These are phyloP conservation scores for Bradysia coprophila DNA, from an alignment of 1,140 invertebrate species.

Conservation along the genomic window DNA sequence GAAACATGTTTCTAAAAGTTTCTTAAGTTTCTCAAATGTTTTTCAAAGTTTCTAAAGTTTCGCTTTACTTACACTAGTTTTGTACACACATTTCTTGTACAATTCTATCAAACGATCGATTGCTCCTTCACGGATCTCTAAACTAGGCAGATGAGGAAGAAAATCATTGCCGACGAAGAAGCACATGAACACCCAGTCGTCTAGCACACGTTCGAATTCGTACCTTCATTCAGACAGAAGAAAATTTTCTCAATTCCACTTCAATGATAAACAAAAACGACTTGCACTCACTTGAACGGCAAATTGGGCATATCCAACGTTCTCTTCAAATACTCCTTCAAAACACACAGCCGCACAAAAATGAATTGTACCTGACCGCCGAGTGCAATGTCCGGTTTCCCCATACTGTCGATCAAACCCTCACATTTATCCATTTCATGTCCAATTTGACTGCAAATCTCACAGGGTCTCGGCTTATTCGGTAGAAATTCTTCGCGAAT, in stretches of 20 bases:
- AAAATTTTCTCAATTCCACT: neutral
- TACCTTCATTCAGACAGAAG: slow-evolving; percentile 25
- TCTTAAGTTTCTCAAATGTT: no score
- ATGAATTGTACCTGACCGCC: slow-evolving; percentile 64
- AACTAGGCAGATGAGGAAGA: slow-evolving; percentile 90
- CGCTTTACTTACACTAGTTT: slow-evolving; percentile 49
- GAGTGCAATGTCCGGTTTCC: slow-evolving; percentile 27
- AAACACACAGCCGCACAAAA: slow-evolving; percentile 78
- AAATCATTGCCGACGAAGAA: slow-evolving; percentile 99
- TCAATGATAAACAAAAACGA: no score
- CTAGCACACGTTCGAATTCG: slow-evolving; percentile 76
- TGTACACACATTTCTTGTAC: slow-evolving; percentile 91
- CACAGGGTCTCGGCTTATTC: slow-evolving; percentile 89
- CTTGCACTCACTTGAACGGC: slow-evolving; percentile 51
- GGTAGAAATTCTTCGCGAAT: slow-evolving; percentile 97
- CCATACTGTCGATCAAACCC: slow-evolving; percentile 35
- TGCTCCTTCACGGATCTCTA: slow-evolving; percentile 96
- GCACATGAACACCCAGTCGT: slow-evolving; percentile 99
- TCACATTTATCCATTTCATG: slow-evolving; percentile 94
- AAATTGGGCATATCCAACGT: slow-evolving; percentile 86
- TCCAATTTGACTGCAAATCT: slow-evolving; percentile 87
- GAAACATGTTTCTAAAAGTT: no score
- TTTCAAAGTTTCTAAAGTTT: no score
- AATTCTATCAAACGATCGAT: slow-evolving; percentile 87
- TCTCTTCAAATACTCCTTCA: slow-evolving; percentile 86